Conservation (phyloP, 2,113 vertebrate genomes). For the Noturus placidus region DNA sequence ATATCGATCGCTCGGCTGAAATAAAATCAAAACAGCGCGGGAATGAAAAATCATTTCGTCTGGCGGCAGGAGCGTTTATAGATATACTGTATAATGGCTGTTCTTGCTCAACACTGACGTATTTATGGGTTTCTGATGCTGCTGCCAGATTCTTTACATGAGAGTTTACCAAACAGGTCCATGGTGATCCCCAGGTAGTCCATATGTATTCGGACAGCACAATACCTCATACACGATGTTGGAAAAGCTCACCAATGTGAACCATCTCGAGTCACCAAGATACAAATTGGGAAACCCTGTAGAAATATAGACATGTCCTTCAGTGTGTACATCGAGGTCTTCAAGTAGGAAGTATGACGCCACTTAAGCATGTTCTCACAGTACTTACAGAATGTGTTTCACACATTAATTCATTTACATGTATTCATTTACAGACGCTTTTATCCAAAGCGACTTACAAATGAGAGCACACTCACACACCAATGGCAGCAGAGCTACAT, state of each 20-base stretch:
- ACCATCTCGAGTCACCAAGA: background rate
- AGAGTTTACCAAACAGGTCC: background rate
- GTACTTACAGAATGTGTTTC: background rate
- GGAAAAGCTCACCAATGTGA: background rate
- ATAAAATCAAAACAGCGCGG: conserved; percentile 23
- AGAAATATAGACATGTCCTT: background rate
- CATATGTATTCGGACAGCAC: background rate
- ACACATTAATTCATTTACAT: background rate
- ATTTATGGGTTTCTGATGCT: background rate
- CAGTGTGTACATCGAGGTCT: background rate
- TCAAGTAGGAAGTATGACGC: background rate
- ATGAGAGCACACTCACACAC: no score
- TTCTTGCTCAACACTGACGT: conserved; percentile 1
- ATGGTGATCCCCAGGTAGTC: background rate
- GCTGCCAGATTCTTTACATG: conserved; percentile 3
- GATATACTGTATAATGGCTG: conserved; percentile 21
- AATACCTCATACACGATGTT: background rate
- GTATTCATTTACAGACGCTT: no score
- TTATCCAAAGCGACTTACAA: no score
- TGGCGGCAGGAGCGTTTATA: conserved; percentile 26
- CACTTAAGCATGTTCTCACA: background rate
- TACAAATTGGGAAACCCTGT: background rate
- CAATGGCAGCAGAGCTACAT: no score
- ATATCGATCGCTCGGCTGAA: conserved; percentile 61
- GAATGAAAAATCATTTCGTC: conserved; percentile 38